A percentile compares a stretch with the other conserved stretches of the same genome.
phyloP scores from a whole-genome alignment of 2,797 vertebrate species.

The Clangula hyemalis region DNA sequence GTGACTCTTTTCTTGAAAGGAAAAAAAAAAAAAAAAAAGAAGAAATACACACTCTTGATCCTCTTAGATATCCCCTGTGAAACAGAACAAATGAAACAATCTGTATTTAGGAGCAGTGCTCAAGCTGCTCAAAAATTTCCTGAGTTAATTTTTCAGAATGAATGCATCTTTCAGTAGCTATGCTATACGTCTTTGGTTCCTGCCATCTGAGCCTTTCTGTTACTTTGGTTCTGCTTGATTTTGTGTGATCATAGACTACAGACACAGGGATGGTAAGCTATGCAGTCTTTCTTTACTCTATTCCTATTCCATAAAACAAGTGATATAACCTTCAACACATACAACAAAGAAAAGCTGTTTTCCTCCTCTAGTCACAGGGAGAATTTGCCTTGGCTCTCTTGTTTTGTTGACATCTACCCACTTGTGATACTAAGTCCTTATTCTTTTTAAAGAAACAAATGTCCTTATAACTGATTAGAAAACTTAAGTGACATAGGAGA shows the following conservation, averaged over 20 bases:
- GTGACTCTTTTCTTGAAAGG: background rate
- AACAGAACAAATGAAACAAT: background rate
- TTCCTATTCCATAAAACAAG: background rate
- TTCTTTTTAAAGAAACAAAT: background rate
- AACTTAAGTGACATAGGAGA: background rate
- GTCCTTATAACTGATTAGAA: background rate
- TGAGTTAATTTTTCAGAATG: background rate
- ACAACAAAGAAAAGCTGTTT: background rate
- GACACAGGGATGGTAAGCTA: background rate
- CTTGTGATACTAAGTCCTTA: background rate
- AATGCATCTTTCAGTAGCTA: background rate
- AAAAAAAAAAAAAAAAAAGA: background rate
- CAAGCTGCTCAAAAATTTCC: background rate
- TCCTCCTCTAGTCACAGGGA: background rate
- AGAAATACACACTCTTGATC: background rate
- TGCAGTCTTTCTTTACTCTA: background rate
- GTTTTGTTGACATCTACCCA: background rate
- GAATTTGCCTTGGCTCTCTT: background rate
- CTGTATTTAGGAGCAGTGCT: background rate
- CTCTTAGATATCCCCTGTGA: background rate
- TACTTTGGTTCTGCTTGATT: background rate
- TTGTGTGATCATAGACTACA: background rate
- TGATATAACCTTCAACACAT: background rate
- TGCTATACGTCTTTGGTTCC: background rate
- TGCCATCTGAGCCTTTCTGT: background rate